Evolutionary conservation across 1,140 invertebrate species (phyloP).

Genomic region (Acromyrmex heyeri): DNA sequence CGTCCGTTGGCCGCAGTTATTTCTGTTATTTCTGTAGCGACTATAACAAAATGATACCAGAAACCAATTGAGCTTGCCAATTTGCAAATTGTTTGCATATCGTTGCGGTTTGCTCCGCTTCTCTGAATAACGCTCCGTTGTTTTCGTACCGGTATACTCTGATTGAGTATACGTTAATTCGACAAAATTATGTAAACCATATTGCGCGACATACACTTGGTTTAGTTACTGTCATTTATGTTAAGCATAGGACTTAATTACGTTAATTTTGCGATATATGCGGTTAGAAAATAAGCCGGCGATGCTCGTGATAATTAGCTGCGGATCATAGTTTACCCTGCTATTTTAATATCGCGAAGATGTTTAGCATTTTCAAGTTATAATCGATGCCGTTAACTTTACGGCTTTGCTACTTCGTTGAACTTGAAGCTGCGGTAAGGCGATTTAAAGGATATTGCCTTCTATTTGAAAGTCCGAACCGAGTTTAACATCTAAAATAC

Average conservation of each 20-base stretch:
- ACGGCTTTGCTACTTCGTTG: constrained; percentile 22
- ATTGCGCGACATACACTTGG: not conserved
- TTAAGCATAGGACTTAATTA: constrained; percentile 5
- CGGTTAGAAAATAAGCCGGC: not conserved
- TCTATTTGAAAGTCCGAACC: constrained; percentile 26
- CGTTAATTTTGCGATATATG: constrained; percentile 3
- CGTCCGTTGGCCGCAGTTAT: not conserved
- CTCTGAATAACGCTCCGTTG: constrained; percentile 21
- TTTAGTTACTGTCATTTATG: not conserved
- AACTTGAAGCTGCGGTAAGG: constrained; percentile 34
- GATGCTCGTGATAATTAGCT: constrained; percentile 36
- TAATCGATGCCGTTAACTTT: constrained; percentile 47
- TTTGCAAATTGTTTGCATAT: constrained; percentile 51
- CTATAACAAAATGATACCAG: constrained; percentile 36
- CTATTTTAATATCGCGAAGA: constrained; percentile 20
- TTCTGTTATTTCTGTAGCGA: constrained; percentile 28
- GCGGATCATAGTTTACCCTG: constrained; percentile 18
- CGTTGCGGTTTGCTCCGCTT: constrained; percentile 2
- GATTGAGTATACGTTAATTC: constrained; percentile 38
- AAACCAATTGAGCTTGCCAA: constrained; percentile 19
- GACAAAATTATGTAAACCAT: constrained; percentile 41
- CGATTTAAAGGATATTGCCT: constrained; percentile 33
- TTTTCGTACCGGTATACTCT: constrained; percentile 8
- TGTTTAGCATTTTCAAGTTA: constrained; percentile 36
- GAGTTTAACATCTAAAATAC: constrained; percentile 34